A percentile compares a stretch with the other conserved stretches of the same genome.
Evolutionary conservation across 1,140 invertebrate species (phyloP).

Genomic region (Drosophila nigrodunni): DNA sequence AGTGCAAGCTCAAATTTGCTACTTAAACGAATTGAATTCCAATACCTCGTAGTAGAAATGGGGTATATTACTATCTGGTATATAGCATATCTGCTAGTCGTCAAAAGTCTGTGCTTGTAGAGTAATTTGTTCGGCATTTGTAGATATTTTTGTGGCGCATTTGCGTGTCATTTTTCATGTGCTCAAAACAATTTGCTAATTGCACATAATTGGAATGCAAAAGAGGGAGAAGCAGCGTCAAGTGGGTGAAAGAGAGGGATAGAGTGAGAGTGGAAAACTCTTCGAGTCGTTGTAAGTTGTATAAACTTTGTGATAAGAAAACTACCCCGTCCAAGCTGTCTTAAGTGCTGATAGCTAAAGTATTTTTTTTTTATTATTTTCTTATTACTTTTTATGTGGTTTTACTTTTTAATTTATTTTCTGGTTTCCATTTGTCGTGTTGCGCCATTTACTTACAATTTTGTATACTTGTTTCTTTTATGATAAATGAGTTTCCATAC

Average conservation of each 20-base stretch:
- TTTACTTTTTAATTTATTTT: constrained; percentile 25
- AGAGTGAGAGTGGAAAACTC: neutral
- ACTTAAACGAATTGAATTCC: constrained; percentile 5
- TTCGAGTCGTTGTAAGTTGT: constrained; percentile 23
- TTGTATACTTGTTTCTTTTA: constrained; percentile 24
- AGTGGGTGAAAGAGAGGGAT: neutral
- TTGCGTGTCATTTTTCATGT: constrained; percentile 33
- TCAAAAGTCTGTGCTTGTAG: constrained; percentile 1
- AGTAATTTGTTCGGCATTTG: constrained; percentile 26
- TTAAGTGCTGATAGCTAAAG: constrained; percentile 43
- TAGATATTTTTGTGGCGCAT: constrained; percentile 29
- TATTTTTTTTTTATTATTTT: constrained; percentile 11
- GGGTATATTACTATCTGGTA: neutral
- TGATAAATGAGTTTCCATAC: constrained; percentile 68
- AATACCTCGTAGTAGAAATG: neutral
- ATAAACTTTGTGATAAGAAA: constrained; percentile 36
- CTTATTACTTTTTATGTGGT: too few species aligned
- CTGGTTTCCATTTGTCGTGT: constrained; percentile 51
- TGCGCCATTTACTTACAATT: constrained; percentile 56
- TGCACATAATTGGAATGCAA: constrained; percentile 24
- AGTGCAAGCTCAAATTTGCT: constrained; percentile 18
- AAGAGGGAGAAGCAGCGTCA: neutral
- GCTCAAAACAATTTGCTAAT: constrained; percentile 43
- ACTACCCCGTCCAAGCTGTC: constrained; percentile 7
- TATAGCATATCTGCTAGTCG: constrained; percentile 1